Percentiles rank a stretch among this genome's conserved stretches.
Evolutionary conservation across 2,797 vertebrate genomes (phyloP).

Genomic region (Manis pentadactyla): DNA sequence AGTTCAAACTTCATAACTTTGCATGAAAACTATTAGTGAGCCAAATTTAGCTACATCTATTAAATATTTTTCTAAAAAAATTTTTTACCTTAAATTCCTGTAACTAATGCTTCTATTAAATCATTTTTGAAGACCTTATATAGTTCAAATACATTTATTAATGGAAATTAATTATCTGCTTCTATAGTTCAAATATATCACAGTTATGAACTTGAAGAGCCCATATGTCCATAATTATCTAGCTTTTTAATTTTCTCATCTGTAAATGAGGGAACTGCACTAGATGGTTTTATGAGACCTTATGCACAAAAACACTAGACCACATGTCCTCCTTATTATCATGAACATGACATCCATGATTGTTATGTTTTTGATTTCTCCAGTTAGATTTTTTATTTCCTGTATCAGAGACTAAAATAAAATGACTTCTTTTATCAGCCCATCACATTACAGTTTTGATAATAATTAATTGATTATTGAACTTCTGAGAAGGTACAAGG

Average conservation of each 20-base stretch:
- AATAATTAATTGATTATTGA: neutral
- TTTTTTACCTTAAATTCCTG: neutral
- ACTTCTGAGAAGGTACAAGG: neutral
- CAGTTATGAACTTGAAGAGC: neutral
- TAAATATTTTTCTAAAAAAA: neutral
- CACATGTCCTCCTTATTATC: neutral
- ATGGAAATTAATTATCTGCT: too few species aligned
- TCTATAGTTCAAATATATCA: neutral
- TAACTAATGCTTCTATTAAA: neutral
- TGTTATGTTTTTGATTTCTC: neutral
- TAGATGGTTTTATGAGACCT: neutral
- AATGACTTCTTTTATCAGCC: neutral
- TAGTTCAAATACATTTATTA: neutral
- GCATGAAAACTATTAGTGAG: neutral
- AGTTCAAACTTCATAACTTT: neutral
- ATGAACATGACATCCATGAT: neutral
- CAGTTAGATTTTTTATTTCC: neutral
- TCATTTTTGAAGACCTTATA: neutral
- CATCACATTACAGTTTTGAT: neutral
- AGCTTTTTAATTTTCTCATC: conserved; percentile 12
- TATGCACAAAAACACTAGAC: neutral
- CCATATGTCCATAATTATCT: neutral
- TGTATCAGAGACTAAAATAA: neutral
- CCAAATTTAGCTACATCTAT: neutral
- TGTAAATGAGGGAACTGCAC: neutral